These are phyloP conservation scores for Lanistes nyassanus DNA, from an alignment of 1,140 invertebrate genomes.

Conservation along the genomic window DNA sequence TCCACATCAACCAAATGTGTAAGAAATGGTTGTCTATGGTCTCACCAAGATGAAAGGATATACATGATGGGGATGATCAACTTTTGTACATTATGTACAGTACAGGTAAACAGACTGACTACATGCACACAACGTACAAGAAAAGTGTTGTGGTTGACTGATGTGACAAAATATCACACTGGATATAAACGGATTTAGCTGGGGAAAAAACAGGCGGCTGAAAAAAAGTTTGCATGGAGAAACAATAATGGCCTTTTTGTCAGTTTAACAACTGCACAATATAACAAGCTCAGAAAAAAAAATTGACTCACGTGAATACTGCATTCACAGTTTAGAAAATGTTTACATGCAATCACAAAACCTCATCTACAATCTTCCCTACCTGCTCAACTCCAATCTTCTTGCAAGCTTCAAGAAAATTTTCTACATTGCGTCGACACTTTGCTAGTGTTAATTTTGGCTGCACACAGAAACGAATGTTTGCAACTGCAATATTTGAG, in stretches of 20 bases:
- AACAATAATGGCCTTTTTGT: slow-evolving; percentile 25
- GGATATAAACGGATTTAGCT: not conserved
- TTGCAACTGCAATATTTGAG: no score
- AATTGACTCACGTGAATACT: no score
- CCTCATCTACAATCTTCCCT: slow-evolving; percentile 60
- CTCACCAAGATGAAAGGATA: not conserved
- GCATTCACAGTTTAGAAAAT: no score
- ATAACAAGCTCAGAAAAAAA: no score
- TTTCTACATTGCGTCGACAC: slow-evolving; percentile 93
- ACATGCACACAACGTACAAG: not conserved
- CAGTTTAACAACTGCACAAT: not conserved
- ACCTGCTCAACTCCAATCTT: slow-evolving; percentile 95
- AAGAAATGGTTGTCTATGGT: not conserved
- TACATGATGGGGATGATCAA: not conserved
- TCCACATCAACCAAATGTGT: no score
- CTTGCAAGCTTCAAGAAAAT: slow-evolving; percentile 92
- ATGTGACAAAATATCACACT: not conserved
- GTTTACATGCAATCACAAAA: no score
- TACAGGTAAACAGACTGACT: not conserved
- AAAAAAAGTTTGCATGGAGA: slow-evolving; percentile 6
- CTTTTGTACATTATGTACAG: no score
- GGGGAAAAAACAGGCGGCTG: not conserved
- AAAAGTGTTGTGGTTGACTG: not conserved
- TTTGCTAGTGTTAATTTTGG: slow-evolving; percentile 93
- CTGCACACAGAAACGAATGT: slow-evolving; percentile 75